phyloP scores from a whole-genome alignment of 2,113 vertebrate species.

The Stictonetta naevosa region DNA sequence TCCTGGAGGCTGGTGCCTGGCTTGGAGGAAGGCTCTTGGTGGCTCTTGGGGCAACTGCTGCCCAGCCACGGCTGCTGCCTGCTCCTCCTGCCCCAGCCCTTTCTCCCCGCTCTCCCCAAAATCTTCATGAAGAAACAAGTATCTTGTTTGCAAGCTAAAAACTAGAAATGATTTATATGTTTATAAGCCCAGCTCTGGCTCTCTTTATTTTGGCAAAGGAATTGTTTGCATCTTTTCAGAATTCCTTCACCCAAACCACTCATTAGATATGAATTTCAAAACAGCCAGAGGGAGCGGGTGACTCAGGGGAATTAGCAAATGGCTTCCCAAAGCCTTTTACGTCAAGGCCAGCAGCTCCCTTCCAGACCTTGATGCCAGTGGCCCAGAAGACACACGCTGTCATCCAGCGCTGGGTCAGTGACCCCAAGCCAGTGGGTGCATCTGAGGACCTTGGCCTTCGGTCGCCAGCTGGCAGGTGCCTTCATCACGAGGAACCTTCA shows the following conservation, averaged over 20 bases:
- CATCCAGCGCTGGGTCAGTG: background rate
- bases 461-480: background rate
- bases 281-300: constrained; percentile 53
- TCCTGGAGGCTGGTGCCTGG: background rate
- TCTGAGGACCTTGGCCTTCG: background rate
- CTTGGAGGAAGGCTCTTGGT: background rate
- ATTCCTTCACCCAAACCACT: constrained; percentile 67
- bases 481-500: background rate
- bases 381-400: background rate
- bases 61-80: background rate
- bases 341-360: constrained; percentile 8
- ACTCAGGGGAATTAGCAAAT: constrained; percentile 61
- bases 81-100: background rate
- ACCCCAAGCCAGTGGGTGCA: fast-evolving
- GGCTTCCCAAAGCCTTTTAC: constrained; percentile 59
- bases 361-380: background rate
- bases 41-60: background rate
- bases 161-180: constrained; percentile 69
- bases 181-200: constrained; percentile 56
- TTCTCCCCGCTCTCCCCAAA: background rate
- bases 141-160: constrained; percentile 64
- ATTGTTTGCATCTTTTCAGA: constrained; percentile 69
- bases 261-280: constrained; percentile 70
- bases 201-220: constrained; percentile 66
- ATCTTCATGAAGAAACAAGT: background rate